A percentile compares a stretch with the other conserved stretches of the same genome.
Conservation (phyloP, 1,140 invertebrate species). For the Apis laboriosa region DNA sequence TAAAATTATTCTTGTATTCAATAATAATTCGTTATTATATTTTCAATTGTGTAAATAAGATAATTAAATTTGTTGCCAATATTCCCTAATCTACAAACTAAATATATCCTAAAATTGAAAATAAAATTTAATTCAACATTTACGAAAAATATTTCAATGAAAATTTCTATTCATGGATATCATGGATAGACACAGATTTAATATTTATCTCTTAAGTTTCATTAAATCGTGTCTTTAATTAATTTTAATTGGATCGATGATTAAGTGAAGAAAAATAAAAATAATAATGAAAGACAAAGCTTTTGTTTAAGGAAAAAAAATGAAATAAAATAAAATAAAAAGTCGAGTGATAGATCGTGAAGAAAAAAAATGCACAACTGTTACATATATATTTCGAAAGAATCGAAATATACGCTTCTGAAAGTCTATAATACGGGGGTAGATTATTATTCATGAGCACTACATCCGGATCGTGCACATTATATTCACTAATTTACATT, state of each 20-base stretch:
- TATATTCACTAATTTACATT: slow-evolving; percentile 53
- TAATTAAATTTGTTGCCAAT: too few species aligned
- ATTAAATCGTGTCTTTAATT: not conserved
- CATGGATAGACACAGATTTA: not conserved
- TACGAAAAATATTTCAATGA: too few species aligned
- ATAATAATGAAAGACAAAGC: not conserved
- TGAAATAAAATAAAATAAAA: not conserved
- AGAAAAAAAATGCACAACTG: not conserved
- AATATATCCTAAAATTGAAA: too few species aligned
- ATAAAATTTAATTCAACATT: too few species aligned
- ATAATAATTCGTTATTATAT: not conserved
- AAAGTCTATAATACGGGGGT: slow-evolving; percentile 15
- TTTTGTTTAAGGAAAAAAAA: not conserved
- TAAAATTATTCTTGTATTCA: not conserved
- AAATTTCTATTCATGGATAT: not conserved
- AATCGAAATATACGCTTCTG: slow-evolving; percentile 3
- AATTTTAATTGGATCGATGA: not conserved
- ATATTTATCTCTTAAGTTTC: not conserved
- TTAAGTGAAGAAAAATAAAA: not conserved
- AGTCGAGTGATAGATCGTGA: not conserved
- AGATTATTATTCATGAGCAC: slow-evolving; percentile 59
- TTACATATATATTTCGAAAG: slow-evolving; percentile 7
- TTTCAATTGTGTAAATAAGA: not conserved
- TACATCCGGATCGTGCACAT: slow-evolving; percentile 55
- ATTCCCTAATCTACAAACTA: too few species aligned